Evolutionary conservation across 1,140 invertebrate genomes (phyloP).

Genomic region (Drosophila novamexicana): DNA sequence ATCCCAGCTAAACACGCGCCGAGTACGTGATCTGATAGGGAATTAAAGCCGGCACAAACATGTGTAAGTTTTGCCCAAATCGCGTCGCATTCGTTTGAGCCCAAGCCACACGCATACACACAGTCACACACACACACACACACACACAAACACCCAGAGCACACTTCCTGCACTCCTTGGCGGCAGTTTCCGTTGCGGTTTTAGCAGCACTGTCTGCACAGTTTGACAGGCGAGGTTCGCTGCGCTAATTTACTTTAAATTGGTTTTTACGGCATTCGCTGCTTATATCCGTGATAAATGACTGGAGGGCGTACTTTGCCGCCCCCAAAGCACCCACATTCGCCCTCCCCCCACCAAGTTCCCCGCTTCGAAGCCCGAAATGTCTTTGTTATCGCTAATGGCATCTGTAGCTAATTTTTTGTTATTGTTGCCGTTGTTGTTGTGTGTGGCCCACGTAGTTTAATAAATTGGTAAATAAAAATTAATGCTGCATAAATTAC

Average conservation of each 20-base stretch:
- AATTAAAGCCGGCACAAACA: constrained; percentile 71
- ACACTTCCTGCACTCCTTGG: neutral
- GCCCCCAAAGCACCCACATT: neutral
- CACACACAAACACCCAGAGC: constrained; percentile 18
- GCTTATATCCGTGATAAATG: constrained; percentile 72
- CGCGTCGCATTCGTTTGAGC: constrained; percentile 62
- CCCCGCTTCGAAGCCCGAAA: constrained; percentile 1
- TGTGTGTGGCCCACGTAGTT: constrained; percentile 5
- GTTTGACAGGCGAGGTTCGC: constrained; percentile 46
- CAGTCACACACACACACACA: constrained; percentile 32
- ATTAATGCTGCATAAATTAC: constrained; percentile 59
- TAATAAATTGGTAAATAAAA: constrained; percentile 74
- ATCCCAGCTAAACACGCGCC: constrained; percentile 56
- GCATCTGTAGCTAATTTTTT: constrained; percentile 40
- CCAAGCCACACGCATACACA: constrained; percentile 45
- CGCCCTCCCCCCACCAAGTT: too few relatives aligned
- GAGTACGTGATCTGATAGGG: constrained; percentile 75
- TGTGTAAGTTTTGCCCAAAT: constrained; percentile 72
- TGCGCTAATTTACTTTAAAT: constrained; percentile 80
- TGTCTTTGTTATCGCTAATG: constrained; percentile 63
- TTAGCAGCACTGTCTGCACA: constrained; percentile 40
- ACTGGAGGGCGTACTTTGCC: constrained; percentile 28
- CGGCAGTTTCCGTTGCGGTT: constrained; percentile 24
- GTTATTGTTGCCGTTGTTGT: too few relatives aligned
- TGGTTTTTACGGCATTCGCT: constrained; percentile 60